A percentile compares a stretch with the other conserved stretches of the same genome.
Conservation (phyloP, 2,113 vertebrate genomes). For the Notothenia coriiceps region DNA sequence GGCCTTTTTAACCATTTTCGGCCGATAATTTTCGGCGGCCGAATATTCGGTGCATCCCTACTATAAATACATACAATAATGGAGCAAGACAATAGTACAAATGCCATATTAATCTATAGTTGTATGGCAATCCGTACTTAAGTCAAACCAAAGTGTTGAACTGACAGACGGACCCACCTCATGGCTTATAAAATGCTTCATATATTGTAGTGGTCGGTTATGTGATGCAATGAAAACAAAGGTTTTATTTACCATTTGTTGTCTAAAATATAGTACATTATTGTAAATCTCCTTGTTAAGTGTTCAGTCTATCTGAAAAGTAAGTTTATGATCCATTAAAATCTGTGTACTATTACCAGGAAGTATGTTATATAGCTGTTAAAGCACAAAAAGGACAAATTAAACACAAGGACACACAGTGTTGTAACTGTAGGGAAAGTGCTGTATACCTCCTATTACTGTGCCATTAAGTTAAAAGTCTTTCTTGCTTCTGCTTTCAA, state of each 20-base stretch:
- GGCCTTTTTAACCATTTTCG: too few species aligned
- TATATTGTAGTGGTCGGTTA: neutral
- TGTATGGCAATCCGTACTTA: neutral
- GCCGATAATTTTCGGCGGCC: too few species aligned
- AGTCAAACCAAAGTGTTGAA: neutral
- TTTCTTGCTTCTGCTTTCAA: constrained; percentile 11
- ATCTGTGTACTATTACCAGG: neutral
- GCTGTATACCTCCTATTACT: constrained; percentile 1
- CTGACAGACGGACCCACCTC: neutral
- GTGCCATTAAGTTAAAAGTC: constrained; percentile 22
- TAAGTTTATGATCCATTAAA: neutral
- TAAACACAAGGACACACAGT: neutral
- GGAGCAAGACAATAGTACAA: too few species aligned
- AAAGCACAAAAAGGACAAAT: constrained; percentile 5
- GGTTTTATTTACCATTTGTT: neutral
- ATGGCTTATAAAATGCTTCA: neutral
- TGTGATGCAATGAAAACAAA: neutral
- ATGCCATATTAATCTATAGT: too few species aligned
- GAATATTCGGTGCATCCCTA: too few species aligned
- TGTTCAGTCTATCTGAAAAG: neutral
- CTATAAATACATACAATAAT: neutral
- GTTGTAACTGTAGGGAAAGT: neutral
- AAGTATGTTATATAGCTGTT: neutral
- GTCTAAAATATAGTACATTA: neutral
- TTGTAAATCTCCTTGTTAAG: neutral